Evolutionary conservation across 1,140 invertebrate genomes (phyloP), one percentile per base, ranked within the genome.

Genomic region (Papilio machaon): DNA sequence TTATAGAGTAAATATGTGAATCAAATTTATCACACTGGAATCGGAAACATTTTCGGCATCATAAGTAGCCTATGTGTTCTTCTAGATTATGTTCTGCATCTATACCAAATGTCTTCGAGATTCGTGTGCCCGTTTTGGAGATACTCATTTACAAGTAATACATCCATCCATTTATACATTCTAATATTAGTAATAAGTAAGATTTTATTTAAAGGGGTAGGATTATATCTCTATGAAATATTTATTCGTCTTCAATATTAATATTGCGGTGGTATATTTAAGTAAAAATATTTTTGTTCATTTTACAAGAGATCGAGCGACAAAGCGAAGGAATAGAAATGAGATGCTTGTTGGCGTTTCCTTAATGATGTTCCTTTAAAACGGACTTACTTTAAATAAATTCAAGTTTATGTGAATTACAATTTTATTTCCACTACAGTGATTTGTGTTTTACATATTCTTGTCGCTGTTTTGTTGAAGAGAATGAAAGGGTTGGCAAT

Each of bases 311-410:
- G 23, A 64, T 30, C 19, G 60, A 30, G 23, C 60, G 19, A 64
- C 60, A 64, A 64, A 64, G 60, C 60, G 60, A 30, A 17, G 9
- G 58, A 30, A 64, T 64, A 19, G 60, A 64, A 64, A 64, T 64
- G 11, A 23, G 23, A 64, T 64, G 10, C 11, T 64, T 64, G 60
- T 64, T 30, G 60, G 10, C 60, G 60, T 64, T 64, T 30, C 23
- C 60, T 30, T 64, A 64, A 64, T 64, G 60, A 19, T 64, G 60
- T 64, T 11, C 60, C 23, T 30, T 64, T 19, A 3, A 64, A 64
- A 19, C 23, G 19, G 2, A 35, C 13, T 64, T 64, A 2, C 30
- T 64, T 64, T 64, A 64, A 30, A 35, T 60, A 64, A 30, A 64
- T 30, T 19, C 58, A 60, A 23, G 19, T 60, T 60, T 60, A n/a